Conservation (phyloP, 2,797 vertebrate genomes). For the Alosa sapidissima region DNA sequence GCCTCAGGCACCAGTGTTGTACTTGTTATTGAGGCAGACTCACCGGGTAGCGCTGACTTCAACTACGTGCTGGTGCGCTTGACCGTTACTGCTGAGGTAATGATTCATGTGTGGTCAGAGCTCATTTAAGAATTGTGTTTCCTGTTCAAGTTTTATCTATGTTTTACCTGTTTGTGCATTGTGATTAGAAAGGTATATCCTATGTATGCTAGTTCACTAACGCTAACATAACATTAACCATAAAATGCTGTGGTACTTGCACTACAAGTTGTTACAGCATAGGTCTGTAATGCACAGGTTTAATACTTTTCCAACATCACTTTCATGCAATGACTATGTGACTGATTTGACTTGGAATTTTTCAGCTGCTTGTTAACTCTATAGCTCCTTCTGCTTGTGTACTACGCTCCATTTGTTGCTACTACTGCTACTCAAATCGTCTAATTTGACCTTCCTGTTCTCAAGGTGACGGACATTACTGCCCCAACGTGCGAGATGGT, state of each 20-base stretch:
- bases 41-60: neutral
- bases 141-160: neutral
- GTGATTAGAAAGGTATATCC: neutral
- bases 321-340: neutral
- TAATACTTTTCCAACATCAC: neutral
- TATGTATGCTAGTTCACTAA: neutral
- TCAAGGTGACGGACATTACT: neutral
- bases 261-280: neutral
- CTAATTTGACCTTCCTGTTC: neutral
- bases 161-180: neutral
- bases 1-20: neutral
- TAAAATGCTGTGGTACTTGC: too few relatives aligned
- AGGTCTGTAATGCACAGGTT: neutral
- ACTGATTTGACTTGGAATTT: neutral
- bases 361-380: neutral
- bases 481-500: neutral
- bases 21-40: neutral
- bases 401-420: neutral
- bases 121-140: neutral
- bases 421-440: neutral
- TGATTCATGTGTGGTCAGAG: neutral
- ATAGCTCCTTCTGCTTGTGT: neutral
- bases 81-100: neutral
- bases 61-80: neutral
- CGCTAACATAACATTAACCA: neutral